Conservation (phyloP, 2,888 invertebrate species). For the Cantharis lateralis region DNA sequence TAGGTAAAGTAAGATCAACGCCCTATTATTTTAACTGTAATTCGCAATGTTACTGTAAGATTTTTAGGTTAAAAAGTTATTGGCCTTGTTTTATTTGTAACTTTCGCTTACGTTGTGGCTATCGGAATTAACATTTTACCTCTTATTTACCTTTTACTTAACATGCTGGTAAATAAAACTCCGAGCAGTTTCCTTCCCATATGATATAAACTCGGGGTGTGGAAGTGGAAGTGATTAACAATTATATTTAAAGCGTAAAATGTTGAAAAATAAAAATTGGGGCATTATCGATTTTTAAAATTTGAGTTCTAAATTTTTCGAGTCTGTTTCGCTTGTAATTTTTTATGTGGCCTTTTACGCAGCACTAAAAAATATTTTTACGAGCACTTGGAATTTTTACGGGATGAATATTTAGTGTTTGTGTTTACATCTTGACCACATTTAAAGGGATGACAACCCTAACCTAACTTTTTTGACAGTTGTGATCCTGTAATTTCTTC, state of each 20-base stretch:
- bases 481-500: neutral
- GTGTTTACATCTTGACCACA: neutral
- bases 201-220: neutral
- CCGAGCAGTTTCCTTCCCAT: neutral
- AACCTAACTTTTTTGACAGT: constrained; percentile 23
- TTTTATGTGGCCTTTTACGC: neutral
- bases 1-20: constrained; percentile 28
- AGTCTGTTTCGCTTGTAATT: neutral
- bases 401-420: neutral
- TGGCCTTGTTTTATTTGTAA: constrained; percentile 38
- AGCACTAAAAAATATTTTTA: neutral
- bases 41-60: constrained; percentile 14
- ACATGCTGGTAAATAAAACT: neutral
- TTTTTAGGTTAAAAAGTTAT: constrained; percentile 34
- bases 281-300: neutral
- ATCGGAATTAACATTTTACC: constrained; percentile 16
- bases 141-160: constrained; percentile 18
- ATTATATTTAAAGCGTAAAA: neutral
- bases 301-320: neutral
- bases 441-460: constrained; percentile 1
- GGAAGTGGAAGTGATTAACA: neutral
- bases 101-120: constrained; percentile 35
- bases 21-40: constrained; percentile 16
- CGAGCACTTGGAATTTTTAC: neutral
- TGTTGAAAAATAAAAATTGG: neutral